Conservation (phyloP, 2,113 vertebrate genomes). For the Hucho hucho region DNA sequence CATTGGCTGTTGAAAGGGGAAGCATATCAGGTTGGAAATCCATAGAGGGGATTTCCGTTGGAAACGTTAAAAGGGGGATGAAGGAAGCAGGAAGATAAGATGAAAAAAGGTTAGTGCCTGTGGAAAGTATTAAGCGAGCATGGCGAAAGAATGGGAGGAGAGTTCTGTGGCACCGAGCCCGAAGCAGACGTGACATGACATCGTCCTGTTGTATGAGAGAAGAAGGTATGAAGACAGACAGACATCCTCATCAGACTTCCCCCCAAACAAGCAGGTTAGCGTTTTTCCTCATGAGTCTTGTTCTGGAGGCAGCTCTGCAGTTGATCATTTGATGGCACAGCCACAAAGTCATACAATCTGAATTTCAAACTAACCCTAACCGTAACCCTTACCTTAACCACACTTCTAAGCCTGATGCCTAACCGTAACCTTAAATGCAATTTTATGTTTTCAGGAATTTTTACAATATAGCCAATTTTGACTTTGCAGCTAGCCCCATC, state of each 20-base stretch:
- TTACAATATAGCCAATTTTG: too few relatives aligned
- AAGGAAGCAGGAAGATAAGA: slow-evolving; percentile 32
- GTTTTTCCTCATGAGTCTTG: too few relatives aligned
- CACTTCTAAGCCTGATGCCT: too few relatives aligned
- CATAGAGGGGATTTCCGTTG: slow-evolving; percentile 8
- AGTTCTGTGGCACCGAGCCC: slow-evolving; percentile 16
- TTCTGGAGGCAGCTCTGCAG: too few relatives aligned
- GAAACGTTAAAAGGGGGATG: slow-evolving; percentile 18
- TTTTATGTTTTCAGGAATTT: too few relatives aligned
- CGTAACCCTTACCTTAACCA: too few relatives aligned
- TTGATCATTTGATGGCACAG: too few relatives aligned
- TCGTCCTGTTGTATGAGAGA: slow-evolving; percentile 13
- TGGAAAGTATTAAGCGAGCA: slow-evolving; percentile 30
- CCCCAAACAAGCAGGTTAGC: background rate
- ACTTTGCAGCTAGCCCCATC: too few relatives aligned
- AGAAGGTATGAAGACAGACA: background rate
- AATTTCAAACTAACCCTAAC: too few relatives aligned
- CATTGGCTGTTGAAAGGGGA: background rate
- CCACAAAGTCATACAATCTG: too few relatives aligned
- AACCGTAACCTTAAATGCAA: too few relatives aligned
- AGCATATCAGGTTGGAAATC: slow-evolving; percentile 3
- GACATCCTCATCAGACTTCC: background rate
- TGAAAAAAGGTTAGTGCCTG: slow-evolving; percentile 12
- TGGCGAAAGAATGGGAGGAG: slow-evolving; percentile 30
- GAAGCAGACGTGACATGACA: slow-evolving; percentile 17